Percentiles rank a stretch among this genome's conserved stretches.
These are phyloP conservation scores for Heliothis subflexa DNA, from an alignment of 1,140 invertebrate species.

Conservation along the genomic window DNA sequence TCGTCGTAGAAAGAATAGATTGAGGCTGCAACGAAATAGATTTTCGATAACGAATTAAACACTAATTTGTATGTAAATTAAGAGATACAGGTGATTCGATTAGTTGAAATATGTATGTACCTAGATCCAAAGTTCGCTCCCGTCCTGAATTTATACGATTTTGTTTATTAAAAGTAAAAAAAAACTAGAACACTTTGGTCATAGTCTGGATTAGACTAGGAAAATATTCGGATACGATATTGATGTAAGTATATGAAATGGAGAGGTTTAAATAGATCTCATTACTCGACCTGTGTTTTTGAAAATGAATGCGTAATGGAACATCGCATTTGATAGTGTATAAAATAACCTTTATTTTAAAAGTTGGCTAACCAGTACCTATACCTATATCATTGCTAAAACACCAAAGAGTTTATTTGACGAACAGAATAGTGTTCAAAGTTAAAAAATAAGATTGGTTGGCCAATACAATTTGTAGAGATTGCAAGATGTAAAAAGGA, in stretches of 20 bases:
- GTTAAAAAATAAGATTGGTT: background rate
- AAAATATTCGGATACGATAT: conserved; percentile 28
- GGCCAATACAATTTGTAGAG: background rate
- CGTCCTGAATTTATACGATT: conserved; percentile 78
- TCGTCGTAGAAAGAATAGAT: conserved; percentile 55
- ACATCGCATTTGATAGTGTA: background rate
- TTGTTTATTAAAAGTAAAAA: conserved; percentile 51
- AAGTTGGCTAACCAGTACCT: background rate
- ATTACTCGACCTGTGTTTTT: background rate
- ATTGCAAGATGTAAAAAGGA: conserved; percentile 11
- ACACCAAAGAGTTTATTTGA: background rate
- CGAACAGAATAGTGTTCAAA: background rate
- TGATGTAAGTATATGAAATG: conserved; percentile 6
- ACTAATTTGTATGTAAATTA: conserved; percentile 56
- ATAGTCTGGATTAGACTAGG: conserved; percentile 39
- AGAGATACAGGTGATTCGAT: conserved; percentile 55
- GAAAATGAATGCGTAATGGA: background rate
- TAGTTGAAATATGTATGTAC: conserved; percentile 61
- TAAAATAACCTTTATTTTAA: background rate
- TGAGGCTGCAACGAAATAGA: conserved; percentile 76
- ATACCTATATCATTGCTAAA: background rate
- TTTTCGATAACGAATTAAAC: conserved; percentile 52
- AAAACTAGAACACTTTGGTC: conserved; percentile 31
- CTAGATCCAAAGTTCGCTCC: conserved; percentile 67
- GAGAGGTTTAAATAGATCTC: background rate